Percentiles rank a stretch among this genome's conserved stretches.
Evolutionary conservation across 2,888 invertebrate genomes (phyloP).

Genomic region (Kryphioiulus occultus): DNA sequence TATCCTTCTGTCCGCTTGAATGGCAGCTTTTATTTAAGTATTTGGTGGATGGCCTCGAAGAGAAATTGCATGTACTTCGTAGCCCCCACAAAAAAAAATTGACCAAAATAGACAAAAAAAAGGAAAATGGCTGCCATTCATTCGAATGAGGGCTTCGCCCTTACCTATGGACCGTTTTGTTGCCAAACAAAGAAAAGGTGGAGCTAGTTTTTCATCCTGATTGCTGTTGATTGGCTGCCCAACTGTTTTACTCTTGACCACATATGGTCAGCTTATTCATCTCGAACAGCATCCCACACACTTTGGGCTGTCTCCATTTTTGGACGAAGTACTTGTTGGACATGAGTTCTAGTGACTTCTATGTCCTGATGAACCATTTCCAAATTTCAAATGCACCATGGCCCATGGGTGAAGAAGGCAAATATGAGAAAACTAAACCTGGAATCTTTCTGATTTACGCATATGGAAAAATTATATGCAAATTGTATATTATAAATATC

Average conservation of each 20-base stretch:
- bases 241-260: not conserved
- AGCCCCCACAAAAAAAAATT: not conserved
- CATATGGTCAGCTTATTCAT: not conserved
- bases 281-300: not conserved
- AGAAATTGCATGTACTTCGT: not conserved
- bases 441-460: too few relatives aligned
- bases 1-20: conserved; percentile 23
- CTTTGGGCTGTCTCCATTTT: not conserved
- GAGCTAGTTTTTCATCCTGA: not conserved
- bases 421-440: not conserved
- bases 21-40: not conserved
- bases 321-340: not conserved
- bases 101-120: not conserved
- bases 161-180: not conserved
- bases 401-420: not conserved
- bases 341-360: not conserved
- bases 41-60: conserved; percentile 14
- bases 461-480: too few relatives aligned
- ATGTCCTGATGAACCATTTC: not conserved
- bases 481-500: too few relatives aligned
- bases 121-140: not conserved
- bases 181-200: conserved; percentile 23
- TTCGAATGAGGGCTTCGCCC: not conserved
- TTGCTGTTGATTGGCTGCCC: not conserved
- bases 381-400: too few relatives aligned